A percentile compares a stretch with the other conserved stretches of the same genome.
Evolutionary conservation across 2,797 vertebrate species (phyloP).

Genomic region (Melanitta fusca): DNA sequence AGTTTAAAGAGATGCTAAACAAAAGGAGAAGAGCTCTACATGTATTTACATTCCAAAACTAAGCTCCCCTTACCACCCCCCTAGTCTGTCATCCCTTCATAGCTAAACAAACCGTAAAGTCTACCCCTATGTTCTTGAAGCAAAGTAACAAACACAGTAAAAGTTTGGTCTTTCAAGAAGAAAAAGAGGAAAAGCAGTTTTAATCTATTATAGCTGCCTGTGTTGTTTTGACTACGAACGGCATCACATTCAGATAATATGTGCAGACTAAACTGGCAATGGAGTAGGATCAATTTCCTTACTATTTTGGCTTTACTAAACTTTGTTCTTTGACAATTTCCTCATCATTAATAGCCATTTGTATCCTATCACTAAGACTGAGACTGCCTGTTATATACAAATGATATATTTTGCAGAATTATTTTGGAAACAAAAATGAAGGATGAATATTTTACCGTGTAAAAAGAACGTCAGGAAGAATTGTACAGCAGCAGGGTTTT

Average conservation of each 20-base stretch:
- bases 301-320: slow-evolving; percentile 34
- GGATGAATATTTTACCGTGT: not conserved
- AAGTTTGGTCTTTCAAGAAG: slow-evolving; percentile 53
- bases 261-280: slow-evolving; percentile 19
- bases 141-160: slow-evolving; percentile 74
- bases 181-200: slow-evolving; percentile 37
- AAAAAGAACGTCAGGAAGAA: not conserved
- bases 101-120: slow-evolving; percentile 84
- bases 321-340: slow-evolving; percentile 50
- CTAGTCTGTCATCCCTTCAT: slow-evolving; percentile 81
- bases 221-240: slow-evolving; percentile 58
- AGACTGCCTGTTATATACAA: not conserved
- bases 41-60: slow-evolving; percentile 87
- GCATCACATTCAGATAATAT: not conserved
- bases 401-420: not conserved
- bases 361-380: not conserved
- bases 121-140: slow-evolving; percentile 72
- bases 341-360: slow-evolving; percentile 22
- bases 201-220: slow-evolving; percentile 23
- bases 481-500: not conserved
- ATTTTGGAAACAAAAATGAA: not conserved
- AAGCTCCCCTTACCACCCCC: slow-evolving; percentile 81
- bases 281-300: slow-evolving; percentile 40
- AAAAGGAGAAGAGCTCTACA: slow-evolving; percentile 83
- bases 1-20: slow-evolving; percentile 87